phyloP scores from a whole-genome alignment of 1,140 invertebrate genomes.

The Dreissena rostriformis region DNA sequence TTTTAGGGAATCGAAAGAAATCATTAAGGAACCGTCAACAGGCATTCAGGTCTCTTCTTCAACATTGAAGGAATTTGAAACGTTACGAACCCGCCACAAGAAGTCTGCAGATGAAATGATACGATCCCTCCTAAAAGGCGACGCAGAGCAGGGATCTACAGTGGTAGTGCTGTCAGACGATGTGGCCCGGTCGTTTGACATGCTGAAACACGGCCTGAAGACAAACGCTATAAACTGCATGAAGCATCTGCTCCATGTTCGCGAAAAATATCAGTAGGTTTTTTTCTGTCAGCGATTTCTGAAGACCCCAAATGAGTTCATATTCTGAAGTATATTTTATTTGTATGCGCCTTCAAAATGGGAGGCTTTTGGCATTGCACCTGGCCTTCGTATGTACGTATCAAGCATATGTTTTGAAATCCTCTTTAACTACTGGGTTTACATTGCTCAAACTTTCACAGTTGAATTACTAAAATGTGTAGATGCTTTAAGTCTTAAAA shows the following conservation, averaged over 20 bases:
- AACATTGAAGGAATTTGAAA: conserved; percentile 37
- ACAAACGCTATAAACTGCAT: conserved; percentile 15
- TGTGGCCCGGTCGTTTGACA: conserved; percentile 21
- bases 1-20: conserved; percentile 45
- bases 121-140: conserved; percentile 17
- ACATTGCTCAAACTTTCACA: too few species aligned
- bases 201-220: conserved; percentile 27
- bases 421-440: too few species aligned
- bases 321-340: too few species aligned
- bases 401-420: too few species aligned
- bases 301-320: too few species aligned
- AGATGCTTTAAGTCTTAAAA: too few species aligned
- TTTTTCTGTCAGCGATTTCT: background rate
- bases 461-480: too few species aligned
- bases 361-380: too few species aligned
- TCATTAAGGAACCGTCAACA: conserved; percentile 7
- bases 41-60: conserved; percentile 29
- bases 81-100: conserved; percentile 27
- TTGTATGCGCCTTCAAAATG: too few species aligned
- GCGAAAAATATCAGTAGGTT: conserved; percentile 27
- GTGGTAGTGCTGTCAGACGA: conserved; percentile 20
- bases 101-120: conserved; percentile 34
- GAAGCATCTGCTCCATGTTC: conserved; percentile 24
- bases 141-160: conserved; percentile 17
- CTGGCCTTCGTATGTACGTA: too few species aligned